Evolutionary conservation across 2,888 invertebrate genomes (phyloP).

Genomic region (Lepidocyrtinus sp.): DNA sequence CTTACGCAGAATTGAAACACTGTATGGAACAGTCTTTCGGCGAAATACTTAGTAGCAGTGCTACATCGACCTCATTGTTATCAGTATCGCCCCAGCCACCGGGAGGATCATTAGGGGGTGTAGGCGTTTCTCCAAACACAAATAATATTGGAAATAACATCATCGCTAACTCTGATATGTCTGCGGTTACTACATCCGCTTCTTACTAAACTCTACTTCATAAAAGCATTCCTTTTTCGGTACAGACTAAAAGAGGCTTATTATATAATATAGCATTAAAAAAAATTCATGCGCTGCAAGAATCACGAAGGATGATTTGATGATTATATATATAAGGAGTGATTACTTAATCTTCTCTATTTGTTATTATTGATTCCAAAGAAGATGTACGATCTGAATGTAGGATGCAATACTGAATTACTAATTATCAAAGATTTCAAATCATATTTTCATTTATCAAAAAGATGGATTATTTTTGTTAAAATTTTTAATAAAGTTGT

Average conservation of each 20-base stretch:
- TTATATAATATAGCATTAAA: too few species aligned
- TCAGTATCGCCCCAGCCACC: background rate
- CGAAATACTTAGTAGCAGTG: conserved; percentile 77
- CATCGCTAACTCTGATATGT: background rate
- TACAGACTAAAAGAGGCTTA: conserved; percentile 7
- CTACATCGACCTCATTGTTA: background rate
- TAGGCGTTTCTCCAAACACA: background rate
- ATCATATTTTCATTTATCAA: too few species aligned
- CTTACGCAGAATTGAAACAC: conserved; percentile 94
- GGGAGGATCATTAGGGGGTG: background rate
- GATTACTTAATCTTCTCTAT: too few species aligned
- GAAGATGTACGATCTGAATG: too few species aligned
- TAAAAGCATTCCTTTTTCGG: background rate
- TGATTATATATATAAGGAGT: too few species aligned
- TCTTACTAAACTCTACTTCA: background rate
- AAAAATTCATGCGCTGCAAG: too few species aligned
- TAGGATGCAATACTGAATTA: too few species aligned
- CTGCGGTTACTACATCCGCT: background rate
- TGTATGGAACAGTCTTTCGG: conserved; percentile 94
- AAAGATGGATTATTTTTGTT: too few species aligned
- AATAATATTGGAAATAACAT: conserved; percentile 15
- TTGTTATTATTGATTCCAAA: too few species aligned
- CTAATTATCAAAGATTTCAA: too few species aligned
- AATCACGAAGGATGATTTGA: too few species aligned
- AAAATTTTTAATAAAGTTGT: too few species aligned